Percentiles rank a stretch among this genome's conserved stretches.
Conservation (phyloP, 1,140 invertebrate genomes). For the Schmidtea mediterranea region DNA sequence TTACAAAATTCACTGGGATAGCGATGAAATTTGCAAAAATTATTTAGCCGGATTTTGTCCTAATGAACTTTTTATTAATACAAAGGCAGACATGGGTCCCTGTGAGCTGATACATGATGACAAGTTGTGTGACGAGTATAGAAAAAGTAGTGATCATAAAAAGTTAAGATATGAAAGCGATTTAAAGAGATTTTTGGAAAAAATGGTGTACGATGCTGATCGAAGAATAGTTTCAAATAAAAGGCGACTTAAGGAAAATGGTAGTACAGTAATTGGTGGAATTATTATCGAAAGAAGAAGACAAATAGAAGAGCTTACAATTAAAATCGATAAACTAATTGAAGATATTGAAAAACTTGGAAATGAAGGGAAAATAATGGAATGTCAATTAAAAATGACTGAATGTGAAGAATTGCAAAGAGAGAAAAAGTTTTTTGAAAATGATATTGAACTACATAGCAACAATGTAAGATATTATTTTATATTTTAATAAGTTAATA, state of each 20-base stretch:
- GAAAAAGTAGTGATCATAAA: conserved; percentile 33
- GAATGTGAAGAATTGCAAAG: conserved; percentile 77
- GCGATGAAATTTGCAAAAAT: conserved; percentile 73
- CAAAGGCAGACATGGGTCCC: conserved; percentile 49
- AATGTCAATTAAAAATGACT: conserved; percentile 76
- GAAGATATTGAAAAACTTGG: conserved; percentile 49
- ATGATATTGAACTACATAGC: too few species aligned
- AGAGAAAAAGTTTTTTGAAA: conserved; percentile 29
- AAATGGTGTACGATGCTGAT: conserved; percentile 73
- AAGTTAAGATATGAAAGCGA: conserved; percentile 76
- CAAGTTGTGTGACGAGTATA: conserved; percentile 28
- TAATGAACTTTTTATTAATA: conserved; percentile 85
- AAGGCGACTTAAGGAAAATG: too few species aligned
- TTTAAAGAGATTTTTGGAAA: conserved; percentile 64
- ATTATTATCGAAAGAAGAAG: too few species aligned
- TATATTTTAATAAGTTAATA: too few species aligned
- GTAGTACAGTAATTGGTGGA: too few species aligned
- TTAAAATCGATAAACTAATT: conserved; percentile 1
- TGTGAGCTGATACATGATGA: conserved; percentile 80
- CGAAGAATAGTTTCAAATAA: conserved; percentile 39
- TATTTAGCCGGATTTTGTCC: conserved; percentile 85
- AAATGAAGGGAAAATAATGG: conserved; percentile 75
- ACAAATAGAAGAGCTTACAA: not conserved
- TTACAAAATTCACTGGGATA: conserved; percentile 59
- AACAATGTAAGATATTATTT: too few species aligned